Evolutionary conservation across 2,888 invertebrate species (phyloP), one percentile per base, ranked within the genome.

Genomic region (Pinctada fucata): DNA sequence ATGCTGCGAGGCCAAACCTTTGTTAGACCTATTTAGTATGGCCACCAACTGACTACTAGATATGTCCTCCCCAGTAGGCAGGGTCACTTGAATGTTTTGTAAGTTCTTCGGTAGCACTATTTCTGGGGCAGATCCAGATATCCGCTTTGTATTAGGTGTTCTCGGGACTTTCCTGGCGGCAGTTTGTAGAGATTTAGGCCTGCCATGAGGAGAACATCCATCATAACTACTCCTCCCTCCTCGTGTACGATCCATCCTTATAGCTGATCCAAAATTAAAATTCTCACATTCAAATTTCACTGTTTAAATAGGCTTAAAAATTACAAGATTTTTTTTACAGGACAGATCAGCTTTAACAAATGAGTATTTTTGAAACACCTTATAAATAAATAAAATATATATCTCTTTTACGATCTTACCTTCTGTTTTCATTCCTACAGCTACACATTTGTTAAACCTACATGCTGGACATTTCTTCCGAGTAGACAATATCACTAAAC

Each of bases 391-490:
- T 31, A 31, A 31, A 31, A 31, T 31, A 31, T 31, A 31, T 1
- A 31, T 31, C 1, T 31, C 31, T 31, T 31, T 31, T 31, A 31
- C 31, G 31, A 31, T 31, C 31, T 48, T 92, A 96, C 96, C 96
- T 95, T 99, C 98, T 68, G 98, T 94, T 93, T 97, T 98, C 99
- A 99, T 99, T 80, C 99, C 99, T 93, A 97, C 97, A 66, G 96
- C 96, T 49, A 98, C 94, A 92, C 99, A 99, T 94, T 98, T 98
- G 88, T 97, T 97, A 91, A 99, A 99, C 63, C 99, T 95, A 91
- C 99, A 99, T 2, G 98, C 98, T 0, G 99, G 98, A 90, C 99
- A 99, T 92, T 99, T 99, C 92, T 99, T 99, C 80, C 98, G 94
- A 2, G 98, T 98, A 1, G 96, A 96, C 64, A 97, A 96, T 6